Percentiles rank a stretch among this genome's conserved stretches.
Conservation (phyloP, 2,113 vertebrate species). For the Myxocyprinus asiaticus region DNA sequence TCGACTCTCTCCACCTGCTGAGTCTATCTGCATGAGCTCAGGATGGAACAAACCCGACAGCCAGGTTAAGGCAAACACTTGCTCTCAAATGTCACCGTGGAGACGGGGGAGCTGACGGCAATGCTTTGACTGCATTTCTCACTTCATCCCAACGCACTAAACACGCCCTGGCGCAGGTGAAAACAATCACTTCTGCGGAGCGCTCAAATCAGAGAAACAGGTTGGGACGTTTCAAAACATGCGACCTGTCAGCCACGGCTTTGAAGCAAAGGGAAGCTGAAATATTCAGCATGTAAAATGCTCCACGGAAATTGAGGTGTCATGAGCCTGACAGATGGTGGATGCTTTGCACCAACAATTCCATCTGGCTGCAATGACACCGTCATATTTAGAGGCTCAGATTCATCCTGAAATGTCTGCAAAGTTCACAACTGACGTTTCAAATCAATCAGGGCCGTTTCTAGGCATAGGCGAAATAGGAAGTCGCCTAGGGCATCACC, state of each 20-base stretch:
- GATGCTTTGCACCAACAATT: constrained; percentile 28
- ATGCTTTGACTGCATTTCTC: constrained; percentile 18
- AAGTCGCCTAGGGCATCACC: no score
- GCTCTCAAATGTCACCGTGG: neutral
- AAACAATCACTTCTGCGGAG: constrained; percentile 5
- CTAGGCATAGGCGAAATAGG: no score
- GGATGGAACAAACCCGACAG: constrained; percentile 26
- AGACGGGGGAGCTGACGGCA: constrained; percentile 6
- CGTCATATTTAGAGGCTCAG: constrained; percentile 22
- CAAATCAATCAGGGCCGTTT: neutral
- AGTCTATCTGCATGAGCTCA: constrained; percentile 20
- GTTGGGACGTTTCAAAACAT: neutral
- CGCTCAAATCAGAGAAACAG: constrained; percentile 13
- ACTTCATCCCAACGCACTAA: neutral
- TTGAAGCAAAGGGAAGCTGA: constrained; percentile 42
- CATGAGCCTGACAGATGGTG: constrained; percentile 37
- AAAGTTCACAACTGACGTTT: constrained; percentile 4
- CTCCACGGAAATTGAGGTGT: constrained; percentile 28
- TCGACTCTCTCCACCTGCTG: constrained; percentile 20
- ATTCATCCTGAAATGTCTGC: constrained; percentile 24
- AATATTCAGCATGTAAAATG: constrained; percentile 38
- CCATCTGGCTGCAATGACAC: constrained; percentile 36
- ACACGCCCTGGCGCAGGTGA: neutral
- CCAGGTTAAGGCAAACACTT: neutral
- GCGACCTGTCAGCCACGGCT: constrained; percentile 17